Conservation (phyloP, 1,140 invertebrate species). For the Pseudomyrmex dendroicus region DNA sequence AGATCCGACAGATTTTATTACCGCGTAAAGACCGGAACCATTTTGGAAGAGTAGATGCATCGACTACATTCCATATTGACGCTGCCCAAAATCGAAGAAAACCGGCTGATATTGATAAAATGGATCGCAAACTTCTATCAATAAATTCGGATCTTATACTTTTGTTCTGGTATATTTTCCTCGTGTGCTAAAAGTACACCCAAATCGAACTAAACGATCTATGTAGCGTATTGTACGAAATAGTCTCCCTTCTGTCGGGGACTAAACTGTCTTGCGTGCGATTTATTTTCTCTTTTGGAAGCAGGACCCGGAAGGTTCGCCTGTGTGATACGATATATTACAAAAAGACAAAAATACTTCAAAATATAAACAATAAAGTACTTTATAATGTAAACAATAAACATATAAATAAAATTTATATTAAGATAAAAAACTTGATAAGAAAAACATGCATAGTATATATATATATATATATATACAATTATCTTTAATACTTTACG, state of each 20-base stretch:
- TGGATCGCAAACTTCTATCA: neutral
- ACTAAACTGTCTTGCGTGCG: neutral
- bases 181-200: conserved; percentile 44
- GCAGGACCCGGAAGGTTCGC: conserved; percentile 40
- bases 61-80: conserved; percentile 5
- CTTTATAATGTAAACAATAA: neutral
- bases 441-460: neutral
- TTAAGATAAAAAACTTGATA: neutral
- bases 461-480: no score
- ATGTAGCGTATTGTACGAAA: conserved; percentile 15
- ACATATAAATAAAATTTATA: conserved; percentile 15
- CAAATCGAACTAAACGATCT: conserved; percentile 29
- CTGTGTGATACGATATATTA: conserved; percentile 7
- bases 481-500: neutral
- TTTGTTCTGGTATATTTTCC: neutral
- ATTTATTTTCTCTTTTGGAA: conserved; percentile 40
- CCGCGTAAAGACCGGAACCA: conserved; percentile 16
- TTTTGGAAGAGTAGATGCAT: conserved; percentile 29
- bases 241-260: neutral
- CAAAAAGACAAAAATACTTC: conserved; percentile 1
- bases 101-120: conserved; percentile 17
- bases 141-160: conserved; percentile 1
- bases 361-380: neutral
- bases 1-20: conserved; percentile 55
- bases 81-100: conserved; percentile 41